Percentiles rank a stretch among this genome's conserved stretches.
These are phyloP conservation scores for Theretra japonica DNA, from an alignment of 2,888 invertebrate genomes.

Conservation along the genomic window DNA sequence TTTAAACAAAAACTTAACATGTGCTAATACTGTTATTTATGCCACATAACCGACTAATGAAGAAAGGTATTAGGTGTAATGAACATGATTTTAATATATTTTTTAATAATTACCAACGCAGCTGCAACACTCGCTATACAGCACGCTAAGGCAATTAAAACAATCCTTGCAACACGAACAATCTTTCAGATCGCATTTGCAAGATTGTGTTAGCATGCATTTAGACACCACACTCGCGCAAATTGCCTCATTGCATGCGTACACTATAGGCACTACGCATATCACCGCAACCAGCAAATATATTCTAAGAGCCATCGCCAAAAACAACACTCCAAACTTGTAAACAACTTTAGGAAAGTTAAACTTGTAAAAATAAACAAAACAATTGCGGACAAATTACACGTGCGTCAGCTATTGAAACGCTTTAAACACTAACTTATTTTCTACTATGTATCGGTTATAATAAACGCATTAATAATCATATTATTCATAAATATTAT, in stretches of 20 bases:
- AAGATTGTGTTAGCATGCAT: slow-evolving; percentile 97
- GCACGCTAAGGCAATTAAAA: slow-evolving; percentile 93
- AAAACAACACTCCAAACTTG: slow-evolving; percentile 34
- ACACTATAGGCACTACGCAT: slow-evolving; percentile 70
- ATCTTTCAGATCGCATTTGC: slow-evolving; percentile 96
- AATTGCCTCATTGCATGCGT: slow-evolving; percentile 95
- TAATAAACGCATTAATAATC: not conserved
- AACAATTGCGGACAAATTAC: slow-evolving; percentile 27
- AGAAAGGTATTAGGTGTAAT: not conserved
- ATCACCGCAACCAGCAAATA: slow-evolving; percentile 65
- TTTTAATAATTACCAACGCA: slow-evolving; percentile 91
- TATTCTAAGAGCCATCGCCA: slow-evolving; percentile 69
- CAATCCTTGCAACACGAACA: slow-evolving; percentile 98
- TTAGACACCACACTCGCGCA: slow-evolving; percentile 98
- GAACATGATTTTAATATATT: slow-evolving; percentile 56
- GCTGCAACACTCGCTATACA: slow-evolving; percentile 97
- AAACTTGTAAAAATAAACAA: slow-evolving; percentile 58
- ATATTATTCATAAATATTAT: slow-evolving; percentile 16
- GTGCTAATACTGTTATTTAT: no score
- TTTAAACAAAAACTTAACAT: no score
- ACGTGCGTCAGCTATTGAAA: slow-evolving; percentile 17
- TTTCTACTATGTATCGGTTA: slow-evolving; percentile 6
- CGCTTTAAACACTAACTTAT: slow-evolving; percentile 18
- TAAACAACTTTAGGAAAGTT: slow-evolving; percentile 43
- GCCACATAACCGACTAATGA: no score